Evolutionary conservation across 1,140 invertebrate species (phyloP).

Genomic region (Bombus affinis): DNA sequence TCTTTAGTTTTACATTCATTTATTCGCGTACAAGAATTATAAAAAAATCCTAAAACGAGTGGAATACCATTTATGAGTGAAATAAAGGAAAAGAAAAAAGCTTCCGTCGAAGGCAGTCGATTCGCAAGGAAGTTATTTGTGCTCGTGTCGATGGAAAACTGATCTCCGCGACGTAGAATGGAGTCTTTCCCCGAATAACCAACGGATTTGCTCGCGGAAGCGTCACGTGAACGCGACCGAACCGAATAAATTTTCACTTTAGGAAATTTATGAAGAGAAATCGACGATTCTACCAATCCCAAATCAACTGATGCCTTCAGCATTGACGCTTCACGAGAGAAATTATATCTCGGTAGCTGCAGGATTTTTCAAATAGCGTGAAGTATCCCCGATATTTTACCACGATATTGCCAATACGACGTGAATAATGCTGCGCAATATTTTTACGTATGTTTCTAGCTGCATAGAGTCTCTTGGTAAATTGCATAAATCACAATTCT

Average conservation of each 20-base stretch:
- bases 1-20: background rate
- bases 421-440: too few relatives aligned
- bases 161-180: background rate
- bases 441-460: too few relatives aligned
- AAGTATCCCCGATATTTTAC: background rate
- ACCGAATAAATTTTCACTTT: slow-evolving; percentile 25
- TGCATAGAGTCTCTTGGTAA: too few relatives aligned
- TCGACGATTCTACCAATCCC: background rate
- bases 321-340: background rate
- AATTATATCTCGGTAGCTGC: background rate
- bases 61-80: background rate
- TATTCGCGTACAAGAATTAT: background rate
- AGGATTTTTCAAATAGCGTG: background rate
- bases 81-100: background rate
- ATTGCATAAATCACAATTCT: too few relatives aligned
- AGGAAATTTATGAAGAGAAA: slow-evolving; percentile 8
- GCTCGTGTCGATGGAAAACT: slow-evolving; percentile 1
- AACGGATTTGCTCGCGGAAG: slow-evolving; percentile 9
- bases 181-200: background rate
- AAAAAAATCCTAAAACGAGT: background rate
- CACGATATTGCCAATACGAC: background rate
- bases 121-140: background rate
- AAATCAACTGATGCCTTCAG: background rate
- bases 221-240: background rate
- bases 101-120: background rate